These are phyloP conservation scores for Chunga burmeisteri DNA, from an alignment of 2,113 vertebrate species.

Conservation along the genomic window DNA sequence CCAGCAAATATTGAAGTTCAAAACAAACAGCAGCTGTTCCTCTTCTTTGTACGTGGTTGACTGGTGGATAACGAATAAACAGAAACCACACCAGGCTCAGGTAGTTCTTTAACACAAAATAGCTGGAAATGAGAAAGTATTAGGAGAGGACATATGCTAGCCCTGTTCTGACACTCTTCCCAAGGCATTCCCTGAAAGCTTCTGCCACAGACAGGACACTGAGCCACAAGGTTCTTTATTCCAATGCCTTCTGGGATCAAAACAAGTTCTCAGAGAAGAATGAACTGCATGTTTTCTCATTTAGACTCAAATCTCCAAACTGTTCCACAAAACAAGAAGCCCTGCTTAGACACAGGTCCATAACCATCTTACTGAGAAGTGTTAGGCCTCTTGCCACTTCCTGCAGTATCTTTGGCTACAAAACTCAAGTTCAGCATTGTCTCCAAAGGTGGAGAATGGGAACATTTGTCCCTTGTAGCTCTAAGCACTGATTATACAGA, in stretches of 20 bases:
- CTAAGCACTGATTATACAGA: background rate
- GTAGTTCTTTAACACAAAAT: background rate
- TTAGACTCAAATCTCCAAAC: background rate
- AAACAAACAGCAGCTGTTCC: background rate
- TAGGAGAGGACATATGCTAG: background rate
- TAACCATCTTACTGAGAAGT: background rate
- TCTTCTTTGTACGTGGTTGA: background rate
- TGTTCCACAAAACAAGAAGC: background rate
- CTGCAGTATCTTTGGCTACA: background rate
- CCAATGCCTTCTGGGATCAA: background rate
- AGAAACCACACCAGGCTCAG: background rate
- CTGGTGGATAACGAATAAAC: background rate
- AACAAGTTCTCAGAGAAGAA: background rate
- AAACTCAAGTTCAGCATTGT: background rate
- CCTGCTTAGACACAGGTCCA: background rate
- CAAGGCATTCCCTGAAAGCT: background rate
- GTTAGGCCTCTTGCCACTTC: background rate
- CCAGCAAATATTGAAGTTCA: background rate
- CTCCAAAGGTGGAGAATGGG: background rate
- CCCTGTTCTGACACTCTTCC: background rate
- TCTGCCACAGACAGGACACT: background rate
- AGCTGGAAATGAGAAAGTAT: background rate
- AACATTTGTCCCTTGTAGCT: background rate
- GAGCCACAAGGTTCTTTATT: background rate
- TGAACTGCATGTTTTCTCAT: background rate